A percentile compares a stretch with the other conserved stretches of the same genome.
Conservation (phyloP, 2,113 vertebrate genomes). For the chimpanzee (Pan troglodytes) region NHGRI_mPanTro3-v2.1_pri NC_072403.2:127756001-127756500, state of each 20-base stretch:
- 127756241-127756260: background rate
- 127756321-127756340: background rate
- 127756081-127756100: background rate
- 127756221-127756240: background rate
- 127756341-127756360: no score
- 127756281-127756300: background rate
- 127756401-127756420: no score
- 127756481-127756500: no score
- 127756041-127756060: background rate
- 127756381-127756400: no score
- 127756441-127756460: no score
- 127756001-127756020: background rate
- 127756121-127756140: background rate
- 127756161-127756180: background rate
- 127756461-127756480: no score
- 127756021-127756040: background rate
- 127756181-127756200: background rate
- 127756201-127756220: background rate
- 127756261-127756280: background rate
- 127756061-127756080: background rate
- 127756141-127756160: background rate
- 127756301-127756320: background rate
- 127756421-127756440: no score
- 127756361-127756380: no score
- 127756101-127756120: background rate